Evolutionary conservation across 2,113 vertebrate species (phyloP), one percentile per base, ranked within the genome.

Genomic region (Rhodinocichla rosea): DNA sequence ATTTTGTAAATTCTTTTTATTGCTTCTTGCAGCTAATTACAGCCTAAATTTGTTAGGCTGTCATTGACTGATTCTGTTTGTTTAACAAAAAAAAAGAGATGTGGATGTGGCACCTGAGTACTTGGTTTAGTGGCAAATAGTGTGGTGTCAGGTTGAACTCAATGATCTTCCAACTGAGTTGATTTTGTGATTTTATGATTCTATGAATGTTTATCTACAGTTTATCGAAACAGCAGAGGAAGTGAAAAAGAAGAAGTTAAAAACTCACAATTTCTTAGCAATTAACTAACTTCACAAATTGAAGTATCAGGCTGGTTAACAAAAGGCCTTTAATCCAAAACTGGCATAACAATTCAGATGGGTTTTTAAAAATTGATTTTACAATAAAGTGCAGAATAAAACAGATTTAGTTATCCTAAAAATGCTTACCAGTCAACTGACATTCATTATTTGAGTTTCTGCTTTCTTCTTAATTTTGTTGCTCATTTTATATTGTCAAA

Each of bases 341-440:
- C 39, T 64, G 63, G 18, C 5, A 7, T 60, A 39, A 74, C 26
- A 50, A 69, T 26, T 56, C 65, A 70, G 55, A 55, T 5, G 8
- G 13, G 3, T 42, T 68, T 79, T 80, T 16, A 0, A 26, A 62
- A 50, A 50, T 37, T 92, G 53, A 97, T 93, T 95, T 97, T 95
- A 90, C 87, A 97, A 65, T 96, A 95, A 96, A 97, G 77, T 93
- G 87, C 74, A 89, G 92, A 96, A 90, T 83, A 93, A 96, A 96
- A 92, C 74, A 86, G 64, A 92, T 6, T 32, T 45, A 52, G 89
- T 92, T 95, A 87, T 87, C 84, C 78, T 92, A 94, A 87, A 96
- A 94, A 96, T 85, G 65, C 95, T 97, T 96, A 94, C 52, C 78
- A 96, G 33, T 76, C 37, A 91, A 89, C 42, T 96, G 65, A 89